Percentiles rank a stretch among this genome's conserved stretches.
These are phyloP conservation scores for Pseudocheirus occidentalis DNA, from an alignment of 2,797 vertebrate genomes.

Conservation along the genomic window DNA sequence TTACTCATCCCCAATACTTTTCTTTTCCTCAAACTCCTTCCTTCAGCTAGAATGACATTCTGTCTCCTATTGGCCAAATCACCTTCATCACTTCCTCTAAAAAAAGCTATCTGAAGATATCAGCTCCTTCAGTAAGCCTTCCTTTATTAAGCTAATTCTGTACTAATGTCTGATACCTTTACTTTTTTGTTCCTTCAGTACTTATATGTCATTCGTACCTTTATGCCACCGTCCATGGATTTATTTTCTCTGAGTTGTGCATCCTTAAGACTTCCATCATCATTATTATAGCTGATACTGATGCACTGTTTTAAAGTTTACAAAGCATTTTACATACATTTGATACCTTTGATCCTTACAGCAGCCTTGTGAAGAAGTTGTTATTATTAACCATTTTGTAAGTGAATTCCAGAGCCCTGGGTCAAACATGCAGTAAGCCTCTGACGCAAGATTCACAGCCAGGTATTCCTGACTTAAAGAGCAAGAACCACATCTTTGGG, in stretches of 20 bases:
- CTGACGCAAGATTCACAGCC: background rate
- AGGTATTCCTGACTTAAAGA: background rate
- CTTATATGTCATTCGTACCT: background rate
- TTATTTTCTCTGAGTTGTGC: background rate
- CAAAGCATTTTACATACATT: background rate
- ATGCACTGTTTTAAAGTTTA: background rate
- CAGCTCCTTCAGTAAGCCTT: background rate
- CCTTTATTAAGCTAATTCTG: background rate
- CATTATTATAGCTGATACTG: background rate
- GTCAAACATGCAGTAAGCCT: background rate
- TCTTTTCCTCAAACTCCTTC: background rate
- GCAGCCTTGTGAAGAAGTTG: background rate
- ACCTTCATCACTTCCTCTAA: background rate
- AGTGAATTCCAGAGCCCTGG: background rate
- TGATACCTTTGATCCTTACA: background rate
- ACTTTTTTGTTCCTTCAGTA: background rate
- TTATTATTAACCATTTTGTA: background rate
- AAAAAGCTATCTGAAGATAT: background rate
- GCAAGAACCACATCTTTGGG: background rate
- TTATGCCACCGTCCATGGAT: background rate
- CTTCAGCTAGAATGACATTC: background rate
- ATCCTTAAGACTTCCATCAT: background rate
- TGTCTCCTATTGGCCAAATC: background rate
- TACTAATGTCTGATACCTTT: background rate
- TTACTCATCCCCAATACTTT: background rate